Evolutionary conservation across 2,113 vertebrate species (phyloP), one percentile per base, ranked within the genome.

Genomic region (Pteronura brasiliensis): DNA sequence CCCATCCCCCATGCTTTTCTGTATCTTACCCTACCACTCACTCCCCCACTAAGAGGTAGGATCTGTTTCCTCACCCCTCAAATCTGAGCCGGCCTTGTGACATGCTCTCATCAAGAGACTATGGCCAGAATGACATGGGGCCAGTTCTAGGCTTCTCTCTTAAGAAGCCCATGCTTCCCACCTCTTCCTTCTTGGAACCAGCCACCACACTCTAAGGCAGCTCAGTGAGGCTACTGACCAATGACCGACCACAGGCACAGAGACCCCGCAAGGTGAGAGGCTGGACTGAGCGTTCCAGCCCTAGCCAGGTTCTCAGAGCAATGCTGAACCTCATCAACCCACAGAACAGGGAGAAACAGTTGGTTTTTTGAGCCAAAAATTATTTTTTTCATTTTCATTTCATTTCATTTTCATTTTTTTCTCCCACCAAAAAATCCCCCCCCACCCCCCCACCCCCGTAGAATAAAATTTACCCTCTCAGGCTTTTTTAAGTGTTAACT

Each of bases 361-460:
- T 1, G 6, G 18, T 71, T n/a, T 42, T 74, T 69, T 52, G 31
- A 69, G 67, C 34, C 67, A 69, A 7, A 69, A n/a, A 9, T 20
- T 39, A 47, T 69, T 34, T 14, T 69, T 42, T 42, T 42, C 42
- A 42, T 42, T 42, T 42, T 42, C 42, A 42, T 42, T 42, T 42
- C 42, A 42, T 42, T 42, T 42, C 42, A 42, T 42, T 42, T 42
- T 42, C 42, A 42, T 42, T 42, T 69, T 34, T 14, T 69, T 88
- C 59, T 9, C 59, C 59, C 23, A 4, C 11, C 69, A 3, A 39
- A 23, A 81, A 52, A n/a, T n/a, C n/a, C n/a, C n/a, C n/a, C n/a
- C n/a, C n/a, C n/a, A n/a, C n/a, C 17, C 4, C 7, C 57, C 21
- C 7, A 4, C 36, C 1, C 1, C 13, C 15, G 27, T 4, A n/a